Conservation (phyloP, 2,797 vertebrate species). For the Falco concolor region DNA sequence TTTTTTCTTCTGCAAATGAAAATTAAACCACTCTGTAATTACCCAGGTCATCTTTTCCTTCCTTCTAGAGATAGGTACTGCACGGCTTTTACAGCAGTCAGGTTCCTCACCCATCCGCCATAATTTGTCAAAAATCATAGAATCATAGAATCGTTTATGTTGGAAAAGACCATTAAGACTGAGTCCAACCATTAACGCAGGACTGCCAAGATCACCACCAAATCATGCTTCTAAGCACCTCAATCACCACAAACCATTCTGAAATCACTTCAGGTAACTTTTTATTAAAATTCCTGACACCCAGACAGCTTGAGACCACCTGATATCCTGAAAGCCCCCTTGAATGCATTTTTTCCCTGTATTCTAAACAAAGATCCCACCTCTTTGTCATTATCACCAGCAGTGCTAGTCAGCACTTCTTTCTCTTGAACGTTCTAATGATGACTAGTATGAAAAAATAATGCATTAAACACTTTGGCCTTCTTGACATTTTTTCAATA, state of each 20-base stretch:
- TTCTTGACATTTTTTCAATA: neutral
- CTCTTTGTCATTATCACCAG: neutral
- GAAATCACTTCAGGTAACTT: neutral
- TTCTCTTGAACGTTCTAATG: neutral
- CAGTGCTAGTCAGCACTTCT: neutral
- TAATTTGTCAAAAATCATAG: neutral
- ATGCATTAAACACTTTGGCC: neutral
- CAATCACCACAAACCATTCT: neutral
- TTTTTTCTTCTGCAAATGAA: neutral
- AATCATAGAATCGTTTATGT: neutral
- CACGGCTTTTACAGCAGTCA: rapidly evolving
- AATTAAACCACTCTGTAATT: neutral
- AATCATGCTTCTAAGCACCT: no score
- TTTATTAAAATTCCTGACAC: neutral
- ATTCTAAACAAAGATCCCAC: neutral
- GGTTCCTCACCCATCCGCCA: neutral
- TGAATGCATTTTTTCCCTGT: neutral
- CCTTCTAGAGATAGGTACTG: neutral
- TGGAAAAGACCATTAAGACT: no score
- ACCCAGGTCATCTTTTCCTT: neutral
- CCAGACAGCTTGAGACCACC: neutral
- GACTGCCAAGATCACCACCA: no score
- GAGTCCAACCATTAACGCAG: no score
- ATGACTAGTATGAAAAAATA: neutral
- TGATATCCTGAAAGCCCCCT: neutral